A percentile compares a stretch with the other conserved stretches of the same genome.
phyloP scores from a whole-genome alignment of 2,113 vertebrate genomes.

The Peromyscus polionotus region DNA sequence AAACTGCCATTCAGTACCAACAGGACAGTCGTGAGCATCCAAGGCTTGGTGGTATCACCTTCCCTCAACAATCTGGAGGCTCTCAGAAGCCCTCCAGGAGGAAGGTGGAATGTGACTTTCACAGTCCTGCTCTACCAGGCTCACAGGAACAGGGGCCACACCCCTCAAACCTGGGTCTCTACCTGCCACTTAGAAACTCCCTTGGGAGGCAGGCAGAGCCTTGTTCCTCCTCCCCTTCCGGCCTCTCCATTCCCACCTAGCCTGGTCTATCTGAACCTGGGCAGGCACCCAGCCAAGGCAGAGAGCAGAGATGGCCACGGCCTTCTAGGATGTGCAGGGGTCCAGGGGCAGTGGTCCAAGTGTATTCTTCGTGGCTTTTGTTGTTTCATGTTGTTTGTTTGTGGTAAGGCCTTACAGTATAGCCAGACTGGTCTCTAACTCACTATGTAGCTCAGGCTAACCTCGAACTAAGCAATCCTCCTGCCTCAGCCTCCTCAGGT shows the following conservation, averaged over 20 bases:
- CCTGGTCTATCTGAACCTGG: neutral
- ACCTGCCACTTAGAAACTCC: neutral
- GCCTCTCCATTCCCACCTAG: too few relatives aligned
- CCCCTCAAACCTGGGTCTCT: neutral
- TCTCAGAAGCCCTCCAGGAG: neutral
- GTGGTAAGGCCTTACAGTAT: neutral
- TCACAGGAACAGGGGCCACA: neutral
- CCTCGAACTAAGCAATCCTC: neutral
- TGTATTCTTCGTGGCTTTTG: neutral
- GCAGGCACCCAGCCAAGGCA: neutral
- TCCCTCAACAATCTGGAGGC: neutral
- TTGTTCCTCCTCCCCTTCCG: neutral
- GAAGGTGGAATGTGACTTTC: too few relatives aligned
- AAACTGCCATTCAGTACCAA: neutral
- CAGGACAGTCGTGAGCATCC: neutral
- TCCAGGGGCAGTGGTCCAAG: neutral
- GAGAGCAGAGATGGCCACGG: neutral
- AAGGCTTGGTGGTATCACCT: neutral
- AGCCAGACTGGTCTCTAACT: neutral
- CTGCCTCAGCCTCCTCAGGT: neutral
- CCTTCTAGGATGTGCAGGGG: neutral
- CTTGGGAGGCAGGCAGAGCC: neutral
- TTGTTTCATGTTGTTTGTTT: neutral
- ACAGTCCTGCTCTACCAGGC: neutral
- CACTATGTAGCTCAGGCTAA: neutral